Base-by-base conservation (phyloP, 2,888 invertebrate genomes). In the Dryadula phaetusa region DNA sequence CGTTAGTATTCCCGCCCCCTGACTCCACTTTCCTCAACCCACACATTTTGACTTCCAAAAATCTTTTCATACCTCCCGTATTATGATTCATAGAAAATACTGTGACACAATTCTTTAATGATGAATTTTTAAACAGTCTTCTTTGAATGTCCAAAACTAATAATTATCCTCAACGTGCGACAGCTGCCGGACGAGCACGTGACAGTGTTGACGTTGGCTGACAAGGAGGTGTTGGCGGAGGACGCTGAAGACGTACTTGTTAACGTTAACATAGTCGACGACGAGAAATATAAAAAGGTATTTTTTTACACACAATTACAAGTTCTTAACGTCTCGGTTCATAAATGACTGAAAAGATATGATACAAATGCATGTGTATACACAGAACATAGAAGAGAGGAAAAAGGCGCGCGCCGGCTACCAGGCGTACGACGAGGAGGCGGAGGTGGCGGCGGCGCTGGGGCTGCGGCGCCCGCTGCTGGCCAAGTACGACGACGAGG, bases 401-500 rank as follows among this genome's bases (percentile, higher is more conserved):
- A 97, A 97, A 83, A 96, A 96, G 78, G 98, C 98, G 74, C 95
- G 95, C 2, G 88, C 94, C 10, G 95, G 96, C 1, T 99, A 99
- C 86, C 97, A 97, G 79, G 96, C 96, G 42, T 96, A 96, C 84
- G 98, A 98, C 74, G 97, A 97, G 73, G 95, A 95, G 70, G 96
- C 95, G 53, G 95, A 96, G 74, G 92, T 95, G 69, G 95, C 96
- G 79, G 95, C 95, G 67, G 95, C 95, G 4, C 93, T 95, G 68
- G 94, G 95, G 2, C 90, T 88, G 72, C 93, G 94, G 74, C 95
- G 95, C 77, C 94, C 94, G 12, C 92, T 99, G 58, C 94, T 99
- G 25, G 93, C 95, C 75, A 98, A 99, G 91, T 99, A 99, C 83
- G 98, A 99, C 84, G 98, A 98, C 80, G 98, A 98, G 87, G 96